Evolutionary conservation across 2,113 vertebrate genomes (phyloP), one percentile per base, ranked within the genome.

Genomic region (Dasyprocta punctata): DNA sequence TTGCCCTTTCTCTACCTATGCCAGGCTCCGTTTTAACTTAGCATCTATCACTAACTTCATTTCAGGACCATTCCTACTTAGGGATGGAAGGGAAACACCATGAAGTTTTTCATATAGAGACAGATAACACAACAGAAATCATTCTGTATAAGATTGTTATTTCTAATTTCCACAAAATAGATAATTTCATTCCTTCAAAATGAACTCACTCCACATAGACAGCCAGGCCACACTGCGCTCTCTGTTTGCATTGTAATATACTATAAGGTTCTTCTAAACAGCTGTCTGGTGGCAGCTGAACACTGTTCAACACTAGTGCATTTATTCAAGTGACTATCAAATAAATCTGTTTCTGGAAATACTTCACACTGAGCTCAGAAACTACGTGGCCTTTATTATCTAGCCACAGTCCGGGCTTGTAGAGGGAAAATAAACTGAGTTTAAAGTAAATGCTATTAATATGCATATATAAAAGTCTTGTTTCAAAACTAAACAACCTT

Each of bases 211-310:
- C 47, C 33, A 44, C 54, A 63, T 2, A 56, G 30, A 84, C 61
- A 88, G 22, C 19, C 13, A 17, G 54, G 61, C 60, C 75, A 38
- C n/a, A n/a, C 56, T 19, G 36, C 24, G 73, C 65, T 47, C 65
- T 90, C 61, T 54, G 69, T 4, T 80, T 52, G 8, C 28, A 67
- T 52, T 67, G 60, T 54, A 44, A 81, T 30, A 38, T 3, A 69
- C 69, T 8, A 7, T 17, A 33, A 24, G 26, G n/a, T 19, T 82
- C 84, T 28, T 92, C 71, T 61, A 0, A 89, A 78, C 83, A 97
- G 94, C 82, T 97, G 80, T 52, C 61, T 60, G 5, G 24, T n/a
- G 10, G 96, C 87, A 97, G 93, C 91, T 97, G 89, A 90, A 14
- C 7, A 83, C 63, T 52, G 63, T 58, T 78, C 52, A 94, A 88